Conservation (phyloP, 2,888 invertebrate genomes). For the Glaucopsyche alexis region DNA sequence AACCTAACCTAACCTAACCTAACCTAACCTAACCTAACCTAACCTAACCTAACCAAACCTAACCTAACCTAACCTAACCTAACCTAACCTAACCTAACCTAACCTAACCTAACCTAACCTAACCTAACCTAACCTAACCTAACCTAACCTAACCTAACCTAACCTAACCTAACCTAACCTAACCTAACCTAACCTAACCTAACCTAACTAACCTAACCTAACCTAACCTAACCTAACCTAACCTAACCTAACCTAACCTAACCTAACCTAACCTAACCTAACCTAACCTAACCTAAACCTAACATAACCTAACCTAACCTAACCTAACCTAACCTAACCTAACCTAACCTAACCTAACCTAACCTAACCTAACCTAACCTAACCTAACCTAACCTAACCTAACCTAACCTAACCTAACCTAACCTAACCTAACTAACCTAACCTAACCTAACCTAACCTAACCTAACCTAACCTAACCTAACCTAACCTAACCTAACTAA, state of each 20-base stretch:
- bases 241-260: slow-evolving; percentile 39
- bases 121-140: slow-evolving; percentile 40
- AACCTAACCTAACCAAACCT: slow-evolving; percentile 32
- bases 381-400: too few species aligned
- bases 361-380: too few species aligned
- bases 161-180: slow-evolving; percentile 33
- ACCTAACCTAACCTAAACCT: too few species aligned
- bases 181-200: slow-evolving; percentile 38
- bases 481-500: too few species aligned
- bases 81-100: slow-evolving; percentile 39
- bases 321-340: slow-evolving; percentile 40
- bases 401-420: too few species aligned
- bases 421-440: too few species aligned
- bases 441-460: too few species aligned
- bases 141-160: slow-evolving; percentile 37
- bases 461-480: too few species aligned
- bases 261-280: slow-evolving; percentile 38
- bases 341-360: too few species aligned
- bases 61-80: slow-evolving; percentile 41
- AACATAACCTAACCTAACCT: slow-evolving; percentile 40
- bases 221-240: slow-evolving; percentile 37
- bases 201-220: slow-evolving; percentile 39
- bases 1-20: slow-evolving; percentile 29
- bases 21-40: slow-evolving; percentile 30
- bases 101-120: slow-evolving; percentile 36